Evolutionary conservation across 2,888 invertebrate genomes (phyloP).

Genomic region (Himalopsyche anomala): DNA sequence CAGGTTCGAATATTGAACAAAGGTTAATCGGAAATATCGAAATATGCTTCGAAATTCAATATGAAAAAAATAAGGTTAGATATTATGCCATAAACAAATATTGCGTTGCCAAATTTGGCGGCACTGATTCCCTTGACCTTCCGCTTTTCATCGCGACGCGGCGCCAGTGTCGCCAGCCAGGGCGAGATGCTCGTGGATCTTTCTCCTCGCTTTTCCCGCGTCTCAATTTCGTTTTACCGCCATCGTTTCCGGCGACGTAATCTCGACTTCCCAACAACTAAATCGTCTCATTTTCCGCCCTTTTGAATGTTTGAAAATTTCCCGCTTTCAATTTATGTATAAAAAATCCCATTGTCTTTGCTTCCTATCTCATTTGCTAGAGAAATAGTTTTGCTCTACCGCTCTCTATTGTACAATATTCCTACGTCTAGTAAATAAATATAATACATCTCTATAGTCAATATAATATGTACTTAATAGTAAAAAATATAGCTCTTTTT

Average conservation of each 20-base stretch:
- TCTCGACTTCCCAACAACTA: conserved; percentile 50
- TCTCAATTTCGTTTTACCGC: conserved; percentile 53
- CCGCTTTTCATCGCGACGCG: neutral
- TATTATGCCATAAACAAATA: too few relatives aligned
- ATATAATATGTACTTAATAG: too few relatives aligned
- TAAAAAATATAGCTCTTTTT: too few relatives aligned
- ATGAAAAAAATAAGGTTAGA: too few relatives aligned
- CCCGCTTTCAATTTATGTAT: conserved; percentile 54
- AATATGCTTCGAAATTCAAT: too few relatives aligned
- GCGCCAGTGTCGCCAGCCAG: neutral
- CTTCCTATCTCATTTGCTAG: conserved; percentile 9
- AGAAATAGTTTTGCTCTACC: too few relatives aligned
- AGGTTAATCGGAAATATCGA: too few relatives aligned
- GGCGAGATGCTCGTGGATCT: neutral
- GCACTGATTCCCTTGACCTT: conserved; percentile 20
- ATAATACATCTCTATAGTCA: too few relatives aligned
- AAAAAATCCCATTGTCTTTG: conserved; percentile 47
- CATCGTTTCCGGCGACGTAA: conserved; percentile 49
- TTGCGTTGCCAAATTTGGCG: too few relatives aligned
- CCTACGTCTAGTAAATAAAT: too few relatives aligned
- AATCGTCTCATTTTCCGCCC: conserved; percentile 52
- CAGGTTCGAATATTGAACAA: too few relatives aligned
- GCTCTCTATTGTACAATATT: too few relatives aligned
- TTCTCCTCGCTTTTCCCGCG: conserved; percentile 37
- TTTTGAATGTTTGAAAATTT: conserved; percentile 54